Base-by-base conservation (phyloP, 2,888 invertebrate genomes). In the Pristionchus mayeri region DNA sequence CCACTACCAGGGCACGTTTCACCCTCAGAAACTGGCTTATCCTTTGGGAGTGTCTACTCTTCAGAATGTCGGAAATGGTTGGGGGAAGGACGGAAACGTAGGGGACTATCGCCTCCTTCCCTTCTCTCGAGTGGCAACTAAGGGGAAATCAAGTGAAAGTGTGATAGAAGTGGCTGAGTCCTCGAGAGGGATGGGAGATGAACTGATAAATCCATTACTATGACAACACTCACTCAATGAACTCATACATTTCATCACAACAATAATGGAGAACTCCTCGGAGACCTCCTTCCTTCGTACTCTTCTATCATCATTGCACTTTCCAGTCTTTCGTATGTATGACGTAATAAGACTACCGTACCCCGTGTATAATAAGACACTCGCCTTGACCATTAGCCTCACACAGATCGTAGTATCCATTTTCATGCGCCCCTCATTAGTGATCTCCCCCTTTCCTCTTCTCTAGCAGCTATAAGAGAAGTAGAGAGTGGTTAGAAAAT, bases 361-460 rank as follows among this genome's bases (percentile, higher is more conserved):
- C 16, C 71, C n/a, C 3, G 37, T n/a, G 40, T 24, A 71, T 71
- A 71, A 71, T 71, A 40, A 71, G 71, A 71, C 37, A 71, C 37
- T n/a, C 40, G 71, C n/a, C 54, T 71, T 71, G 71, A 44, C 40
- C 71, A 67, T 71, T 71, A 71, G 71, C 40, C 71, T 37, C 40
- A 67, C 67, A 34, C 63, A 21, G 1, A 34, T 1, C 4, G 67
- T 2, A 40, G 71, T 71, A 40, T 71, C 71, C 24, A 71, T 44
- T 71, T 71, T 24, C 71, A 44, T 44, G n/a, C 30, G 30, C 63
- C 34, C 44, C 71, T 71, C 71, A 40, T 71, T 71, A 71, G 71
- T 40, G 40, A 21, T 21, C 71, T 71, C 71, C 11, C 40, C 71
- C 0, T 24, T 40, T 71, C 44, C 40, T 18, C 4, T 6, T 71